phyloP scores from a whole-genome alignment of 2,797 vertebrate species.

The Thalassophryne amazonica region DNA sequence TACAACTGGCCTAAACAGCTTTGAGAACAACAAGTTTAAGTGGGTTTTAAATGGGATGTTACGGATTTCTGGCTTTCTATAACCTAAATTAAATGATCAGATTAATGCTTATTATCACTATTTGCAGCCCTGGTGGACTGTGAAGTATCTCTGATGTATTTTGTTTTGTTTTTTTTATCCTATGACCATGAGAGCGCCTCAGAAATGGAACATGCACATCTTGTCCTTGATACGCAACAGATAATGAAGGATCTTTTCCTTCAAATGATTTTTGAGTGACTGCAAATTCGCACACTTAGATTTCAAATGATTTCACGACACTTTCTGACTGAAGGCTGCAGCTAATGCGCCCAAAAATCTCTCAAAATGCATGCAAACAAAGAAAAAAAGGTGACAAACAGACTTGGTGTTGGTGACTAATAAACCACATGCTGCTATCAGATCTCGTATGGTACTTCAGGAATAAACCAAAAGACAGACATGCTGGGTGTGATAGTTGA shows the following conservation, averaged over 20 bases:
- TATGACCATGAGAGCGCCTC: neutral
- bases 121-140: no score
- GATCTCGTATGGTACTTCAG: slow-evolving; percentile 34
- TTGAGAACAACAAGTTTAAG: no score
- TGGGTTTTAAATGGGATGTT: no score
- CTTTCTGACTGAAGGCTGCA: neutral
- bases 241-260: no score
- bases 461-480: slow-evolving; percentile 39
- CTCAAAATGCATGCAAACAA: slow-evolving; percentile 3
- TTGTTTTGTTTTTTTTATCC: neutral
- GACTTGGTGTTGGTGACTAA: slow-evolving; percentile 51
- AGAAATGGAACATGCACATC: neutral
- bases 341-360: neutral
- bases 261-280: no score
- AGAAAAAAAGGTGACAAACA: slow-evolving; percentile 28
- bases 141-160: neutral
- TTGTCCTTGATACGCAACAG: neutral
- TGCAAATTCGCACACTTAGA: no score
- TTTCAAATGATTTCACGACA: no score
- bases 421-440: slow-evolving; percentile 51
- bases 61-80: no score
- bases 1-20: no score
- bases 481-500: slow-evolving; percentile 30
- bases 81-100: no score
- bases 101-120: no score